Conservation (phyloP, 1,140 invertebrate genomes). For the Drosophila takahashii region DNA sequence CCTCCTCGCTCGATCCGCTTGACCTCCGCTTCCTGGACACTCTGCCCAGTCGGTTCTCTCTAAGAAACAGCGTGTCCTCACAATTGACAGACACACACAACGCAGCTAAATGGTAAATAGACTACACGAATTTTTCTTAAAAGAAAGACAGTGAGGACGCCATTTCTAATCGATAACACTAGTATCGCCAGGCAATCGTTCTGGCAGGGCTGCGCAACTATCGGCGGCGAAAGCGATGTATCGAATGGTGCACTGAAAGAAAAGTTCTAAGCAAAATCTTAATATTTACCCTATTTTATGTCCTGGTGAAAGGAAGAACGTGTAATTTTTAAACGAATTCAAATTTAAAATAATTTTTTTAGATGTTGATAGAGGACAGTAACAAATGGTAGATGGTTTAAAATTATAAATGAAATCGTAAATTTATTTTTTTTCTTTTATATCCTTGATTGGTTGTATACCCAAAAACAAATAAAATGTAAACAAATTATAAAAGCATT, state of each 20-base stretch:
- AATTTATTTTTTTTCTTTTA: not conserved
- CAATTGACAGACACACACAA: slow-evolving; percentile 49
- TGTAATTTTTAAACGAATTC: too few relatives aligned
- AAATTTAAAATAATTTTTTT: too few relatives aligned
- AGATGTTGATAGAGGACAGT: too few relatives aligned
- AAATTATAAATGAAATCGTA: too few relatives aligned
- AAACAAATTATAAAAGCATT: not conserved
- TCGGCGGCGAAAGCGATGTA: not conserved
- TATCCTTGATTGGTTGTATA: too few relatives aligned
- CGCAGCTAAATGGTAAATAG: slow-evolving; percentile 52
- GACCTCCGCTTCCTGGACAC: slow-evolving; percentile 40
- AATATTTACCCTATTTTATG: too few relatives aligned
- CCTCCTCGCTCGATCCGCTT: slow-evolving; percentile 17
- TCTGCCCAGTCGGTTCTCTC: slow-evolving; percentile 31
- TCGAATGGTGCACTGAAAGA: not conserved
- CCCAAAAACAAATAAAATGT: too few relatives aligned
- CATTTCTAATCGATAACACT: slow-evolving; percentile 70
- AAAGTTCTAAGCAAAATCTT: not conserved
- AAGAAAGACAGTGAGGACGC: slow-evolving; percentile 64
- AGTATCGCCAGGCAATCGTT: slow-evolving; percentile 17
- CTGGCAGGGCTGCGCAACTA: slow-evolving; percentile 14
- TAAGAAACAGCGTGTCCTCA: slow-evolving; percentile 34
- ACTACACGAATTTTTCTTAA: slow-evolving; percentile 47
- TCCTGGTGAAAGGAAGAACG: too few relatives aligned
- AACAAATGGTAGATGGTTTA: too few relatives aligned